A percentile compares a stretch with the other conserved stretches of the same genome.
Evolutionary conservation across 2,113 vertebrate species (phyloP).

Genomic region (Poeciliopsis turrubarensis): DNA sequence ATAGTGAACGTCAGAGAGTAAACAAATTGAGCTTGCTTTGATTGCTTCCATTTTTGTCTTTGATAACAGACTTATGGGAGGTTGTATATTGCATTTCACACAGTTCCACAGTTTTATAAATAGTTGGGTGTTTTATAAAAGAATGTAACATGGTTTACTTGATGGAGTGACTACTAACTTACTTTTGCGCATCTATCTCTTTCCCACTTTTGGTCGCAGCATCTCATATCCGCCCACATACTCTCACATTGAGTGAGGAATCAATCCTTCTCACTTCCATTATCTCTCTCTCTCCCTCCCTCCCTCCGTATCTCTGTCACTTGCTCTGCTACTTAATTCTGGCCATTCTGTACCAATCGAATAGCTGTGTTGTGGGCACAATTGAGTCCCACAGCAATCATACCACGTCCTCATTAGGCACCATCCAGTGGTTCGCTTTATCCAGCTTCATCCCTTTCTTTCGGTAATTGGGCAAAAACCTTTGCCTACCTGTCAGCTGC

Average conservation of each 20-base stretch:
- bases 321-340: conserved; percentile 61
- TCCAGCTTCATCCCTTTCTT: conserved; percentile 40
- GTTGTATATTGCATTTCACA: conserved; percentile 5
- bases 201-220: conserved; percentile 57
- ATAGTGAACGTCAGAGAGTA: background rate
- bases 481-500: conserved; percentile 53
- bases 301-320: conserved; percentile 46
- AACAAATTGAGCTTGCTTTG: background rate
- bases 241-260: conserved; percentile 73
- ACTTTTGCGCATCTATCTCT: conserved; percentile 46
- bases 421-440: conserved; percentile 44
- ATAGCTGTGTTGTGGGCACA: conserved; percentile 50
- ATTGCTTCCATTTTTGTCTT: background rate
- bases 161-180: conserved; percentile 52
- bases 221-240: conserved; percentile 71
- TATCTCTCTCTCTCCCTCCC: conserved; percentile 51
- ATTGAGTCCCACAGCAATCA: conserved; percentile 55
- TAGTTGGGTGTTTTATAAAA: conserved; percentile 13
- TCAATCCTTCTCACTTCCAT: conserved; percentile 69
- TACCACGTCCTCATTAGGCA: conserved; percentile 61
- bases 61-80: background rate
- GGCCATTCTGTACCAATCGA: conserved; percentile 60
- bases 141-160: conserved; percentile 33
- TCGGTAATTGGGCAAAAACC: conserved; percentile 57
- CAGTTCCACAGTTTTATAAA: conserved; percentile 1